Evolutionary conservation across 2,888 invertebrate species (phyloP).

Genomic region (Pollenia labialis): DNA sequence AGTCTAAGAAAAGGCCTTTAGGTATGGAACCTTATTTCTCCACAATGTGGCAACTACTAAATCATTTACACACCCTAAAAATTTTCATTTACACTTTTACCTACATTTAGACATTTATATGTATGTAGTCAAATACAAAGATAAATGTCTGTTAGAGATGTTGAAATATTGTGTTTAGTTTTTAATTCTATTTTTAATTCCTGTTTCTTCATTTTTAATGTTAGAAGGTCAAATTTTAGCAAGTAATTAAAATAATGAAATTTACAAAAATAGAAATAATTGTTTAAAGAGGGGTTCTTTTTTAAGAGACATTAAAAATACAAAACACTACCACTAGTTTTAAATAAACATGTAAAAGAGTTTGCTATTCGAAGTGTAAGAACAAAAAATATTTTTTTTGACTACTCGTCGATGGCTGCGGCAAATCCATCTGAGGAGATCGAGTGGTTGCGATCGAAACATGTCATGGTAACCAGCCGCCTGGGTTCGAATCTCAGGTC

Average conservation of each 20-base stretch:
- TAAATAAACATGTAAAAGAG: no score
- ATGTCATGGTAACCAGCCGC: no score
- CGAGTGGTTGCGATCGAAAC: no score
- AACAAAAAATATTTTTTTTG: no score
- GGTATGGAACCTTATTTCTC: not conserved
- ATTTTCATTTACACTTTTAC: not conserved
- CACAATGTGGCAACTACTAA: not conserved
- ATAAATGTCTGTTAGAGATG: slow-evolving; percentile 58
- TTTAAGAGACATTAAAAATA: no score
- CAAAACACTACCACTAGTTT: no score
- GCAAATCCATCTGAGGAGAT: no score
- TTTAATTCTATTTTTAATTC: not conserved
- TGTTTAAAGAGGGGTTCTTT: no score
- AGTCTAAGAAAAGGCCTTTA: not conserved
- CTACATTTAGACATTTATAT: not conserved
- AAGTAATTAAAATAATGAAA: slow-evolving; percentile 17
- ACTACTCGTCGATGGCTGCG: no score
- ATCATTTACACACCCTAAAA: slow-evolving; percentile 6
- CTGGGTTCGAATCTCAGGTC: no score
- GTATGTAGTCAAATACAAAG: slow-evolving; percentile 7
- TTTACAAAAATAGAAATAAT: not conserved
- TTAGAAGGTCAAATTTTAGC: slow-evolving; percentile 5
- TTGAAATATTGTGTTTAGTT: slow-evolving; percentile 54
- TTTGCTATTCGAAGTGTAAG: no score
- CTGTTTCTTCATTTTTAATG: not conserved